Evolutionary conservation across 2,113 vertebrate genomes (phyloP), one percentile per base, ranked within the genome.

Genomic region (Mesoclemmys tuberculata): DNA sequence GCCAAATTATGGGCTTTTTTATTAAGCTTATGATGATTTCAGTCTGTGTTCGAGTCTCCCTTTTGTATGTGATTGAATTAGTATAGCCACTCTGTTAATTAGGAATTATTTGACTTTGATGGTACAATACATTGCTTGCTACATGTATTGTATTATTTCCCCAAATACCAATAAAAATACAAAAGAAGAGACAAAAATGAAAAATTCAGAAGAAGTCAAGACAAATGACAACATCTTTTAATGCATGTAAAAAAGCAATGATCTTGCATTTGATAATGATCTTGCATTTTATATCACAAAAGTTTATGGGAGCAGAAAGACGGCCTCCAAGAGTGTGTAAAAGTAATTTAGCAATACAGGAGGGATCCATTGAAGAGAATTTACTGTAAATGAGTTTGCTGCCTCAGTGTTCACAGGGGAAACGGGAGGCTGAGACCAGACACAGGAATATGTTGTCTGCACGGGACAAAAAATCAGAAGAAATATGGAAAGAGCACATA

Each of bases 11-110:
- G 26, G 41, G 64, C 58, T 54, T 29, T 93, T 95, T 93, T 58
- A 79, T 80, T 68, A 77, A 90, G 81, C 49, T 81, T 49, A 51
- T 87, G 82, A 87, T 55, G 71, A 90, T 85, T 75, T 31, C 21
- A 18, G 38, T 10, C 48, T 29, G 6, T 48, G 44, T 80, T 31
- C 8, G 24, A 46, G 16, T 8, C n/a, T 49, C 80, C 19, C 46
- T 78, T 54, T 54, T 61, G 0, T 49, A 11, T 8, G 12, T 27
- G 80, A 48, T 14, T 8, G 21, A 90, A 84, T 87, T 80, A 89
- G 71, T 61, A 10, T 0, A 0, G 77, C 0, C 0, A 35, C 2
- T 3, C 61, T 48, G 1, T 78, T 92, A 84, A 79, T 85, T 80
- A 74, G 51, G 82, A 92, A 85, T 74, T 21, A 6, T 41, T 96